Conservation (phyloP, 2,888 invertebrate genomes). For the Aphelenchoides bicaudatus region DNA sequence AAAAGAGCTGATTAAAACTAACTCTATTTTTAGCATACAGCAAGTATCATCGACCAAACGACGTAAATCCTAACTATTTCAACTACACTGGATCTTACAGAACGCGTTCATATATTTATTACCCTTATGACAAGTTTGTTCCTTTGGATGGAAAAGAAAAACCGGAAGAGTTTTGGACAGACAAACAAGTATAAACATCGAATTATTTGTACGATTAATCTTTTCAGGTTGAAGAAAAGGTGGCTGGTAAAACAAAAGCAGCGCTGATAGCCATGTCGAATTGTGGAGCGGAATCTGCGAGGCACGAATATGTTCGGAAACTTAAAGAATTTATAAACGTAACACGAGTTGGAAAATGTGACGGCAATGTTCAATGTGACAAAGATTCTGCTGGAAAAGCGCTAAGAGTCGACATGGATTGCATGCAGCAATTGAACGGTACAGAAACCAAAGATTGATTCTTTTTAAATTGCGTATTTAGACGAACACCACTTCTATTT, state of each 20-base stretch:
- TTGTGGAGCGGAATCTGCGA: background rate
- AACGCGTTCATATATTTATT: background rate
- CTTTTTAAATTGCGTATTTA: too few relatives aligned
- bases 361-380: background rate
- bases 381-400: too few relatives aligned
- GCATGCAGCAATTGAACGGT: conserved; percentile 2
- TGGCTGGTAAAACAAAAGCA: background rate
- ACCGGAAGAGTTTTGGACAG: background rate
- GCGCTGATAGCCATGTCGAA: background rate
- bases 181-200: background rate
- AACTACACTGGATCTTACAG: background rate
- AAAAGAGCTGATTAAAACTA: too few relatives aligned
- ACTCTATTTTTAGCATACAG: conserved; percentile 4
- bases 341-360: background rate
- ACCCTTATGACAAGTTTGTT: conserved; percentile 5
- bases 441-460: too few relatives aligned
- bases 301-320: conserved; percentile 2
- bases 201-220: background rate
- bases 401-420: too few relatives aligned
- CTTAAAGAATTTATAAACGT: background rate
- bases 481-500: conserved; percentile 14
- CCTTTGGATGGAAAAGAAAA: background rate
- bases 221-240: background rate
- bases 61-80: too few relatives aligned
- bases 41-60: too few relatives aligned